Percentiles rank a stretch among this genome's conserved stretches.
Evolutionary conservation across 2,113 vertebrate species (phyloP).

Genomic region (Notothenia rossii): DNA sequence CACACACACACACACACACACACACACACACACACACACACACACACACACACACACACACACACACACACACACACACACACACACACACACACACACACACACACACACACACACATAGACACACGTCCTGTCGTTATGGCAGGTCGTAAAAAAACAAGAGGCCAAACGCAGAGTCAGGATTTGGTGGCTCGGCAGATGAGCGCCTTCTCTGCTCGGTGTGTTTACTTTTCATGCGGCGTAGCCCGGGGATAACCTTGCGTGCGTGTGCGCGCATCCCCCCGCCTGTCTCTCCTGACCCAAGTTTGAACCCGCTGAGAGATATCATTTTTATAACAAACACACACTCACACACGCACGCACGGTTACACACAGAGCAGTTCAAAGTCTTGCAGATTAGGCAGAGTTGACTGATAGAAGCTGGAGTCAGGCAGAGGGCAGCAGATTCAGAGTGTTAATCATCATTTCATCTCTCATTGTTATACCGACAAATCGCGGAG

Average conservation of each 20-base stretch:
- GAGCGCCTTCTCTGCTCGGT: constrained; percentile 39
- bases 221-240: constrained; percentile 81
- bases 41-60: constrained; percentile 23
- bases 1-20: constrained; percentile 25
- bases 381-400: constrained; percentile 73
- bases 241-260: constrained; percentile 78
- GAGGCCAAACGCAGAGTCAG: constrained; percentile 48
- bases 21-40: constrained; percentile 14
- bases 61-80: constrained; percentile 20
- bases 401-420: neutral
- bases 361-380: constrained; percentile 17
- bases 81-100: constrained; percentile 23
- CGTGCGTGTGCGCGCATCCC: neutral
- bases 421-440: constrained; percentile 20
- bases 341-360: neutral
- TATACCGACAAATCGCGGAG: neutral
- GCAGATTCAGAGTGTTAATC: neutral
- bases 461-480: neutral
- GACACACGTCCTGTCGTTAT: constrained; percentile 49
- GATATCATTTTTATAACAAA: constrained; percentile 80
- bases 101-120: constrained; percentile 14
- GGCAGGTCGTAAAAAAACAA: constrained; percentile 74
- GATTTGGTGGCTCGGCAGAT: constrained; percentile 55
- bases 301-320: constrained; percentile 86
- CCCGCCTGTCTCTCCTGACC: constrained; percentile 82